Conservation (phyloP, 2,888 invertebrate species). For the Caenorhabditis auriculariae region DNA sequence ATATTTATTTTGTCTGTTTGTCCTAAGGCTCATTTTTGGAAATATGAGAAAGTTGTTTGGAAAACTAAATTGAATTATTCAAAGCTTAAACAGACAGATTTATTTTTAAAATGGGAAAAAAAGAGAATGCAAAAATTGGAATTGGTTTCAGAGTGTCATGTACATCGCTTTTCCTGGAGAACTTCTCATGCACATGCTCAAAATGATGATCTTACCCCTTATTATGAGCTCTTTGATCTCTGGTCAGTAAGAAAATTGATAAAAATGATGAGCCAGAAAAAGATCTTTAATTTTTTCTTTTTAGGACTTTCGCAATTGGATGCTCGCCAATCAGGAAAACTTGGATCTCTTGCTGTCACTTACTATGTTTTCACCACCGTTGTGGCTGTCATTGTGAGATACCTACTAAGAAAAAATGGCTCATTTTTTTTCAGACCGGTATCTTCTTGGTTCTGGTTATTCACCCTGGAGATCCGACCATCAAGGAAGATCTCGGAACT, state of each 20-base stretch:
- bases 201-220: slow-evolving; percentile 75
- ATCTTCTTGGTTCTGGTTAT: slow-evolving; percentile 72
- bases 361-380: slow-evolving; percentile 74
- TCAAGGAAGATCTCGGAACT: slow-evolving; percentile 59
- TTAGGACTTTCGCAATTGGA: slow-evolving; percentile 73
- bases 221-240: slow-evolving; percentile 73
- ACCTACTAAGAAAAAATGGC: not conserved
- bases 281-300: slow-evolving; percentile 11
- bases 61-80: too few species aligned
- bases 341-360: slow-evolving; percentile 72
- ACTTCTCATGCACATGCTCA: slow-evolving; percentile 73
- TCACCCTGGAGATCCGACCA: slow-evolving; percentile 72
- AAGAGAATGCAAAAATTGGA: too few species aligned
- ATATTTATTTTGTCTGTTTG: too few species aligned
- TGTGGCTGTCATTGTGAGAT: slow-evolving; percentile 70
- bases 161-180: slow-evolving; percentile 74
- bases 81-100: too few species aligned
- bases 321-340: slow-evolving; percentile 72
- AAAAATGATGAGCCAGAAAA: too few species aligned
- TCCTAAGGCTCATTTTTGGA: too few species aligned
- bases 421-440: slow-evolving; percentile 64
- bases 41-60: too few species aligned
- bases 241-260: slow-evolving; percentile 65
- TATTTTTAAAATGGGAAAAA: not conserved
- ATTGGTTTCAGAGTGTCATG: slow-evolving; percentile 68